Evolutionary conservation across 2,797 vertebrate genomes (phyloP).

Genomic region (Pterois miles): DNA sequence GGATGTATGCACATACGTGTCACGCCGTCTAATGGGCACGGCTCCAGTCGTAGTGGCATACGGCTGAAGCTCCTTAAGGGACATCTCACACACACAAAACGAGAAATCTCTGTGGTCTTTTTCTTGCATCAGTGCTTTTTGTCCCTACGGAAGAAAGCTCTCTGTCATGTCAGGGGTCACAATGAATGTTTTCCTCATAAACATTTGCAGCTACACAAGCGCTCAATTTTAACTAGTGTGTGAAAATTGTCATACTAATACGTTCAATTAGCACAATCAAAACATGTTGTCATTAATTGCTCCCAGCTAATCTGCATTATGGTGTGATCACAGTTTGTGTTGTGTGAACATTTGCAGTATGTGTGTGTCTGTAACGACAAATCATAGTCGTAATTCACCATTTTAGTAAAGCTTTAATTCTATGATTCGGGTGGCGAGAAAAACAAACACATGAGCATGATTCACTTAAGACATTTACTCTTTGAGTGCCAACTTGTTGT

Average conservation of each 20-base stretch:
- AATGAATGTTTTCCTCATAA: neutral
- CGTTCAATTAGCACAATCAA: slow-evolving; percentile 16
- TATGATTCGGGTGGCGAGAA: neutral
- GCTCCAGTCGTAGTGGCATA: slow-evolving; percentile 22
- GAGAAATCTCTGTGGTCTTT: slow-evolving; percentile 37
- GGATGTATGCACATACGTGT: slow-evolving; percentile 1
- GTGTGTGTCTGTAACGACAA: neutral
- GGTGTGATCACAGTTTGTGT: slow-evolving; percentile 26
- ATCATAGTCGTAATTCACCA: slow-evolving; percentile 2
- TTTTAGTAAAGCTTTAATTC: slow-evolving; percentile 7
- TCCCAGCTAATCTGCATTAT: neutral
- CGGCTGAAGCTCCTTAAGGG: slow-evolving; percentile 30
- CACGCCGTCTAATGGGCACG: neutral
- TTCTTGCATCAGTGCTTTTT: slow-evolving; percentile 40
- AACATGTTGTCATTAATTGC: slow-evolving; percentile 32
- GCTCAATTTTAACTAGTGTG: neutral
- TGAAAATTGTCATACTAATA: slow-evolving; percentile 7
- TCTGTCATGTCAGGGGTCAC: slow-evolving; percentile 9
- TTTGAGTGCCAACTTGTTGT: neutral
- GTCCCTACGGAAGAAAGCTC: slow-evolving; percentile 29
- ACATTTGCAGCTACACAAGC: neutral
- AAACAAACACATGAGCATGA: neutral
- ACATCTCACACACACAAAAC: neutral
- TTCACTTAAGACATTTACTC: neutral
- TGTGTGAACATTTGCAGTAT: neutral